Conservation (phyloP, 2,113 vertebrate genomes). For the Cettia cetti region DNA sequence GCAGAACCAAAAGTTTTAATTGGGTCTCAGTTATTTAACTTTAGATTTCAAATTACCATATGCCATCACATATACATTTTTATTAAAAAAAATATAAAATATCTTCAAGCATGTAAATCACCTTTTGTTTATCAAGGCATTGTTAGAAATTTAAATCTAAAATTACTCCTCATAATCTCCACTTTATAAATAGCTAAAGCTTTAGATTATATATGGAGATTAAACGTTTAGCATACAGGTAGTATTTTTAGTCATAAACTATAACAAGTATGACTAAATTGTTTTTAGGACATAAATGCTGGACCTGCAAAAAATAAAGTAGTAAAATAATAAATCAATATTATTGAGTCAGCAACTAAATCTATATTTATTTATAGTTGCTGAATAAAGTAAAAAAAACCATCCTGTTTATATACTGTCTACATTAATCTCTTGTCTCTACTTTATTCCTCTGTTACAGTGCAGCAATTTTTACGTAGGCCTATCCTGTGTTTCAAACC, state of each 20-base stretch:
- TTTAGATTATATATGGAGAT: not conserved
- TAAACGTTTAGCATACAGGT: not conserved
- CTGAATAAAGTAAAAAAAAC: not conserved
- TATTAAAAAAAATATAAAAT: not conserved
- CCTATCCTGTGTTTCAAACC: not conserved
- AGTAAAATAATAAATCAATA: not conserved
- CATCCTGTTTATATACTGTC: not conserved
- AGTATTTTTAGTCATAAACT: not conserved
- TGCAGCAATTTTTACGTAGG: not conserved
- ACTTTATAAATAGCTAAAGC: not conserved
- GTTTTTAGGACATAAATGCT: not conserved
- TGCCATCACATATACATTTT: not conserved
- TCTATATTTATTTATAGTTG: not conserved
- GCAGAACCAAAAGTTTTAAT: not conserved
- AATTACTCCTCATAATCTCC: not conserved
- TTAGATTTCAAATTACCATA: not conserved
- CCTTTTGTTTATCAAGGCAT: not conserved
- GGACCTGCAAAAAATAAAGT: not conserved
- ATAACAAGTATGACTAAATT: not conserved
- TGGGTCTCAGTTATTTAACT: not conserved
- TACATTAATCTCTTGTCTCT: not conserved
- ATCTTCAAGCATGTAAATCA: not conserved
- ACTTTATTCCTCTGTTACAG: not conserved
- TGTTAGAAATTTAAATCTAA: not conserved
- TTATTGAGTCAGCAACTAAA: not conserved